Evolutionary conservation across 2,797 vertebrate species (phyloP), one percentile per base, ranked within the genome.

Genomic region (Muscicapa striata): DNA sequence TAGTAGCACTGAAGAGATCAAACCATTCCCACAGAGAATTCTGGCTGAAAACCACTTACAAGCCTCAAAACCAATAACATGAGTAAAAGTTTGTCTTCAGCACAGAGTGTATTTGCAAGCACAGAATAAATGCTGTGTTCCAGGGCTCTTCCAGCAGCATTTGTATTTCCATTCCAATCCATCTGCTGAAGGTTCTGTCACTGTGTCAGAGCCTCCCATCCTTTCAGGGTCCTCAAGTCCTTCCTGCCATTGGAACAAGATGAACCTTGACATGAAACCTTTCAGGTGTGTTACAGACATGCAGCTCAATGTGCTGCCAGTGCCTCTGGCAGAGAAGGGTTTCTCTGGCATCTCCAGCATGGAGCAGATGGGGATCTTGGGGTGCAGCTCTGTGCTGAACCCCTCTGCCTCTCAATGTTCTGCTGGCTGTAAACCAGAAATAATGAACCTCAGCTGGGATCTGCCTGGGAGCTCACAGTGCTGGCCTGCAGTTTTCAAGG

Each of bases 1-100:
- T 8, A 78, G 45, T 17, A 62, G 43, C 40, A 40, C 49, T 77
- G 72, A 57, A 82, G 45, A 70, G 41, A 82, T 79, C 49, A 79
- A 82, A 70, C 76, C 29, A 4, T 81, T 59, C 69, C 92, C n/a
- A 27, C 29, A 32, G 90, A 72, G 73, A 67, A 45, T 79, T 77
- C 48, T 23, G 54, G 22, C 83, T 82, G 75, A 27, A 86, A 79
- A 90, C 45, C 41, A 14, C 59, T 91, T 89, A n/a, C 73, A 94
- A 70, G 67, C 59, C 55, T 78, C 70, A 59, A 41, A 94, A 40
- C 46, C 74, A 85, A 40, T 86, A 88, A 78, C 2, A 5, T 2
- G n/a, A 91, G 43, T 66, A 24, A 5, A 86, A 75, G 76, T 55
- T 86, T 72, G 58, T 87, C 46, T 78, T 66, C 21, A 45, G n/a